Evolutionary conservation across 2,113 vertebrate genomes (phyloP).

Genomic region (Hippocampus guttulatus): DNA sequence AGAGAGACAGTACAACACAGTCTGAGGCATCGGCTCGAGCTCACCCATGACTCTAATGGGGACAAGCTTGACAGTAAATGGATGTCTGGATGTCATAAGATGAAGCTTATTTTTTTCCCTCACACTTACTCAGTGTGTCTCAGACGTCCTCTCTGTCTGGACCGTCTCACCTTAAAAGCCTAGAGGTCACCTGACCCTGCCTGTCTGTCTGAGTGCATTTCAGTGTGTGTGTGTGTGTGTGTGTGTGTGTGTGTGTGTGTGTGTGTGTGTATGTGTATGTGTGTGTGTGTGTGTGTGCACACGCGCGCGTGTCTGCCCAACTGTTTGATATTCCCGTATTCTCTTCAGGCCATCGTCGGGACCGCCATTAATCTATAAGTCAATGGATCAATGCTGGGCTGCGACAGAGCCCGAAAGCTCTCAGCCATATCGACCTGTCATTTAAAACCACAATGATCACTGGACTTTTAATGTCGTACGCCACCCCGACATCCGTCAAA

Average conservation of each 20-base stretch:
- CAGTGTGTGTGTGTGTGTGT: neutral
- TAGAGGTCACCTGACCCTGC: slow-evolving; percentile 47
- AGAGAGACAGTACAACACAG: neutral
- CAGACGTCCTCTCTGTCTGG: slow-evolving; percentile 30
- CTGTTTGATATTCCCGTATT: slow-evolving; percentile 48
- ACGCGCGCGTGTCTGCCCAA: neutral
- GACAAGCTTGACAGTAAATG: neutral
- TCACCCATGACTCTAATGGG: too few species aligned
- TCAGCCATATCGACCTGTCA: slow-evolving; percentile 65
- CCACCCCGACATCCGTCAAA: slow-evolving; percentile 50
- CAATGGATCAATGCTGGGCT: slow-evolving; percentile 57
- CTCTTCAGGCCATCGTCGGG: slow-evolving; percentile 50
- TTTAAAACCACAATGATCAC: slow-evolving; percentile 60
- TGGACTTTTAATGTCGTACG: slow-evolving; percentile 57
- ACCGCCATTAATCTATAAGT: slow-evolving; percentile 62
- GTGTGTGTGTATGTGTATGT: slow-evolving; percentile 3
- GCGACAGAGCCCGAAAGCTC: slow-evolving; percentile 55
- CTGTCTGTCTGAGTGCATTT: slow-evolving; percentile 1
- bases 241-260: neutral
- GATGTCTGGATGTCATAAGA: neutral
- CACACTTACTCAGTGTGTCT: slow-evolving; percentile 7
- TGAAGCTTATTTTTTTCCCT: neutral
- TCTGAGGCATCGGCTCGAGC: too few species aligned
- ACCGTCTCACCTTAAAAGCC: slow-evolving; percentile 29
- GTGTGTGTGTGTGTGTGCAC: neutral